Evolutionary conservation across 2,797 vertebrate genomes (phyloP).

Genomic region (Sebastes taczanowskii): DNA sequence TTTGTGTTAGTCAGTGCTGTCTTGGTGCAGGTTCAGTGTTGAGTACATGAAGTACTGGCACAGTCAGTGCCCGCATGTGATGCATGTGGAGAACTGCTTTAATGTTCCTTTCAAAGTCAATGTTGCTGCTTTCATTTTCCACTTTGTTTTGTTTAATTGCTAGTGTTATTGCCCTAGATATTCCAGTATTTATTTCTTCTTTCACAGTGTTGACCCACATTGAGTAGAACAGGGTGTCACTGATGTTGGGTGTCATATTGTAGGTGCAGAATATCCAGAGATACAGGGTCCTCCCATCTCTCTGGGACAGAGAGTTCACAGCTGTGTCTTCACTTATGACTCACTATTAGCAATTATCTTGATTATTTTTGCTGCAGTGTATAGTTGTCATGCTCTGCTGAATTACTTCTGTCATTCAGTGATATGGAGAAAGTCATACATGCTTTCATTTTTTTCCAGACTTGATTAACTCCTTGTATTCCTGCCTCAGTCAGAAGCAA

Average conservation of each 20-base stretch:
- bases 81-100: background rate
- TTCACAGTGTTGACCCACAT: background rate
- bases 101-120: background rate
- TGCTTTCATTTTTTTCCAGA: no score
- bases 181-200: background rate
- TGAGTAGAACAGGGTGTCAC: background rate
- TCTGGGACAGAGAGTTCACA: background rate
- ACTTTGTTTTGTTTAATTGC: background rate
- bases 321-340: background rate
- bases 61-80: background rate
- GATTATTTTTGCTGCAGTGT: background rate
- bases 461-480: no score
- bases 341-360: background rate
- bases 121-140: background rate
- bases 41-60: background rate
- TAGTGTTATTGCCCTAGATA: background rate
- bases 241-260: constrained; percentile 15
- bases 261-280: background rate
- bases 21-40: background rate
- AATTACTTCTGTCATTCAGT: background rate
- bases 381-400: background rate
- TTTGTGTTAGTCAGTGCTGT: background rate
- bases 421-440: no score
- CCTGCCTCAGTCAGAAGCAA: no score
- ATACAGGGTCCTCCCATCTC: background rate